phyloP scores from a whole-genome alignment of 2,888 invertebrate genomes.

The Acholoe squamosa region DNA sequence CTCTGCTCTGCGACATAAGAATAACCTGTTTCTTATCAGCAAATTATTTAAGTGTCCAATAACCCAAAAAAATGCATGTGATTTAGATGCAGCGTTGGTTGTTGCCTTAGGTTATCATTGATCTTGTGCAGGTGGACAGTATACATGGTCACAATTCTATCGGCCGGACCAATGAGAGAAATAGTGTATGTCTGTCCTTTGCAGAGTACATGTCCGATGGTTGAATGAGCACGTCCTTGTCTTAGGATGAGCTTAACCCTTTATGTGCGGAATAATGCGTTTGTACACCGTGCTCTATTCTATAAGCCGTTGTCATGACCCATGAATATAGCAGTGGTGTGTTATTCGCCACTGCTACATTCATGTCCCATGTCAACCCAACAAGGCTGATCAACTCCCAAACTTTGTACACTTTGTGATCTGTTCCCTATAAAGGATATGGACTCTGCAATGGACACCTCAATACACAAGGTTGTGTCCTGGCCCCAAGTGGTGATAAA shows the following conservation, averaged over 20 bases:
- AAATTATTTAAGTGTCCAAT: neutral
- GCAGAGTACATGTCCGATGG: neutral
- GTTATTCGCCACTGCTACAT: no score
- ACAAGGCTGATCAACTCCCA: no score
- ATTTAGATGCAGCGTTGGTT: neutral
- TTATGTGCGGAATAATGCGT: neutral
- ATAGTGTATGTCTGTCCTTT: neutral
- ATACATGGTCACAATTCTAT: no score
- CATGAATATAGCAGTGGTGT: no score
- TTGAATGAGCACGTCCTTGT: neutral
- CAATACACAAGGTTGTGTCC: neutral
- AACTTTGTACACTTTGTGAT: no score
- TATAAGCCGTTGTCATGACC: no score
- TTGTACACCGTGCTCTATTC: no score
- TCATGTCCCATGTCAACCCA: no score
- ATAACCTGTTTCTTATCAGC: neutral
- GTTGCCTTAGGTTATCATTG: neutral
- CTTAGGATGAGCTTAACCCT: neutral
- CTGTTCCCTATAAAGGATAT: no score
- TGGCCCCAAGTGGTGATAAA: neutral
- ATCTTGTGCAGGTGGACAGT: neutral
- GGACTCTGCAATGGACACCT: no score
- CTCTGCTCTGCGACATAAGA: neutral
- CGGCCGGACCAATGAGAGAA: neutral
- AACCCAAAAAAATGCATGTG: neutral